These are phyloP conservation scores for Conomelus anceps DNA, from an alignment of 2,888 invertebrate genomes.

Conservation along the genomic window DNA sequence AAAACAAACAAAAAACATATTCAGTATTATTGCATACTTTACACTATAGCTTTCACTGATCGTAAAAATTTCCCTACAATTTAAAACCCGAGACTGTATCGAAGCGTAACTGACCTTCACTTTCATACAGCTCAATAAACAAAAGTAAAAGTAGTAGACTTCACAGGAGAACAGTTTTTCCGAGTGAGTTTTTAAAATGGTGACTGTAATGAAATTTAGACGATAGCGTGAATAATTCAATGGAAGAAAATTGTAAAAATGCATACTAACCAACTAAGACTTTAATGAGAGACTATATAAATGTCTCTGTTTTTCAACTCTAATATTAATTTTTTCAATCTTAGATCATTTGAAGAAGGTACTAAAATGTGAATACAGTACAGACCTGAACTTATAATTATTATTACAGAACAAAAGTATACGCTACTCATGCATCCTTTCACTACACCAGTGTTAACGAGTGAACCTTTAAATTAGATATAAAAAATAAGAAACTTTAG, in stretches of 20 bases:
- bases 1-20: background rate
- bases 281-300: background rate
- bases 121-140: background rate
- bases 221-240: background rate
- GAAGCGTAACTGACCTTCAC: background rate
- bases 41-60: background rate
- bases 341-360: background rate
- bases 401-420: background rate
- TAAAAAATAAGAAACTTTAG: background rate
- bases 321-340: background rate
- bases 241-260: background rate
- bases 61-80: background rate
- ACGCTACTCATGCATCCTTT: background rate
- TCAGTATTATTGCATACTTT: background rate
- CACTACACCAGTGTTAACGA: background rate
- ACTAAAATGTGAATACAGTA: background rate
- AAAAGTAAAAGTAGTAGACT: background rate
- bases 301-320: background rate
- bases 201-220: background rate
- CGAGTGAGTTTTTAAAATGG: background rate
- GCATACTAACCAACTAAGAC: background rate
- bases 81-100: background rate
- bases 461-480: background rate
- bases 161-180: background rate
- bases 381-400: background rate